phyloP scores from a whole-genome alignment of 2,113 vertebrate genomes.

The Myiopsitta monachus region DNA sequence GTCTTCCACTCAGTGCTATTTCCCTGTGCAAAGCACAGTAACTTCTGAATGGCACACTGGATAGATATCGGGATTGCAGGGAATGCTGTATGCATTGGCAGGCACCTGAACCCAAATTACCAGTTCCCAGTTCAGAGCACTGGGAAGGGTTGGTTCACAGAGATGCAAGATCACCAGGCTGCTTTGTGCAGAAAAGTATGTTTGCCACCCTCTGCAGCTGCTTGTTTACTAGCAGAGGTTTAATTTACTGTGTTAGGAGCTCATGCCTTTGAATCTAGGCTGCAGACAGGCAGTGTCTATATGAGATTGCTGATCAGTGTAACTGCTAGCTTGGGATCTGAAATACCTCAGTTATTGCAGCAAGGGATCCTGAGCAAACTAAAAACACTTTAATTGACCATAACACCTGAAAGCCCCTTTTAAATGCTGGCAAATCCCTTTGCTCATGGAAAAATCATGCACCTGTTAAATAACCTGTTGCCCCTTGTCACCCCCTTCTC shows the following conservation, averaged over 20 bases:
- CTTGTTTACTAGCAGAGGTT: neutral
- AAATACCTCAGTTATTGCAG: neutral
- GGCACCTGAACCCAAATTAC: neutral
- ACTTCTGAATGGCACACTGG: neutral
- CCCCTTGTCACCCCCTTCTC: neutral
- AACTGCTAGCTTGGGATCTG: neutral
- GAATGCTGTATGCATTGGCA: accelerated
- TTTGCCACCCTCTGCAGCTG: neutral
- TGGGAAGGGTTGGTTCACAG: neutral
- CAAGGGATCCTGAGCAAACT: neutral
- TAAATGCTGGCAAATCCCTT: neutral
- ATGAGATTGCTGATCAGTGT: neutral
- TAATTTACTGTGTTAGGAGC: neutral
- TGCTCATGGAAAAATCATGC: neutral
- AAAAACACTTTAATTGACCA: neutral
- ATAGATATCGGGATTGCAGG: neutral
- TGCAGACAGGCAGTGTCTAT: neutral
- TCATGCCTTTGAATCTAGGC: neutral
- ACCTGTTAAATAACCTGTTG: neutral
- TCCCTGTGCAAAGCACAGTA: neutral
- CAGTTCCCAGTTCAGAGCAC: neutral
- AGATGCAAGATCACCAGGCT: neutral
- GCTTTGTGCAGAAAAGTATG: neutral
- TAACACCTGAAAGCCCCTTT: neutral
- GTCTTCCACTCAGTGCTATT: neutral